These are phyloP conservation scores for Acanthopagrus latus DNA, from an alignment of 2,797 vertebrate species.

Conservation along the genomic window DNA sequence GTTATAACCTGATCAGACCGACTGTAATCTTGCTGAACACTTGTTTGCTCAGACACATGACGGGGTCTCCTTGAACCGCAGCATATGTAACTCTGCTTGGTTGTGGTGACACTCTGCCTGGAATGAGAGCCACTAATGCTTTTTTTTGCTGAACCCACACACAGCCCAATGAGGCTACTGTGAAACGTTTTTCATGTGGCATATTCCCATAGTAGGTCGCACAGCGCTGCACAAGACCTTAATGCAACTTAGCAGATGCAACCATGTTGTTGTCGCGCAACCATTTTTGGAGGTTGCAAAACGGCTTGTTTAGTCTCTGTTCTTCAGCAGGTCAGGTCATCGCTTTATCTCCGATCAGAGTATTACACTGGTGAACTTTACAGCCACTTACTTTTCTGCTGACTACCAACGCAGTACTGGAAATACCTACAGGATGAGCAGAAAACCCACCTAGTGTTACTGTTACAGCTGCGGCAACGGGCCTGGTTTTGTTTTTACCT, in stretches of 20 bases:
- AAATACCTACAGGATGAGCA: too few species aligned
- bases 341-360: neutral
- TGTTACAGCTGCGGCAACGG: too few species aligned
- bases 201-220: neutral
- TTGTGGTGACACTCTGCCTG: constrained; percentile 16
- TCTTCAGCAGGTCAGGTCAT: neutral
- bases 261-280: neutral
- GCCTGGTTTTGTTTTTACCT: too few species aligned
- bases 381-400: too few species aligned
- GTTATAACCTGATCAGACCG: too few species aligned
- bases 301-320: neutral
- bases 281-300: neutral
- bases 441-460: too few species aligned
- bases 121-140: neutral
- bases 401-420: too few species aligned
- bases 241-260: neutral
- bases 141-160: constrained; percentile 3
- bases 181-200: constrained; percentile 29
- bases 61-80: neutral
- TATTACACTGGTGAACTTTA: neutral
- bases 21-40: neutral
- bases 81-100: neutral
- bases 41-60: neutral
- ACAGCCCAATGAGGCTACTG: neutral
- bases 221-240: neutral